Evolutionary conservation across 2,797 vertebrate species (phyloP).

Genomic region (Manis javanica): DNA sequence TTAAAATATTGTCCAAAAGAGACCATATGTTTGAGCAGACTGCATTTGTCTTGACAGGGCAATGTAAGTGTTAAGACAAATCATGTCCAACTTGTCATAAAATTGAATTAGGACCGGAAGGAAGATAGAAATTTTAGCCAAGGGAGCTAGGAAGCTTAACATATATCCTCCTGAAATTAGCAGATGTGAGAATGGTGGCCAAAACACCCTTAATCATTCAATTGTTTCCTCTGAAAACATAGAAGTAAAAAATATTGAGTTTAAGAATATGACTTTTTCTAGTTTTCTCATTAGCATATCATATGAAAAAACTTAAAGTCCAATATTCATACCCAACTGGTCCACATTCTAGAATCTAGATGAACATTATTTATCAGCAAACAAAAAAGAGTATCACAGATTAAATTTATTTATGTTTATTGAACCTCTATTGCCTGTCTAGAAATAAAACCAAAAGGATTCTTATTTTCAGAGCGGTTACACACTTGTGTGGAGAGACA

Average conservation of each 20-base stretch:
- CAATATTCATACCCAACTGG: background rate
- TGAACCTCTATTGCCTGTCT: background rate
- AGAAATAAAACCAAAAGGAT: background rate
- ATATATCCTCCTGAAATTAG: conserved; percentile 71
- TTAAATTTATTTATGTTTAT: background rate
- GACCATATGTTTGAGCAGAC: conserved; percentile 77
- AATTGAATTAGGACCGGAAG: conserved; percentile 73
- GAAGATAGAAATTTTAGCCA: conserved; percentile 69
- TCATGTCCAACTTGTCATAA: conserved; percentile 74
- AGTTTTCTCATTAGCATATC: background rate
- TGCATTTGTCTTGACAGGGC: conserved; percentile 60
- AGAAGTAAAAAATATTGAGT: background rate
- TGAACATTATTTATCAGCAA: background rate
- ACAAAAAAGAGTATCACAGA: background rate
- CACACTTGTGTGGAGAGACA: background rate
- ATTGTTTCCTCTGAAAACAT: background rate
- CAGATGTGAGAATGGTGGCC: background rate
- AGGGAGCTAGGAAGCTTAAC: conserved; percentile 53
- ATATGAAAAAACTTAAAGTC: background rate
- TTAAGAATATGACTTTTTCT: background rate
- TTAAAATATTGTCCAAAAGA: conserved; percentile 77
- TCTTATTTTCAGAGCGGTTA: background rate
- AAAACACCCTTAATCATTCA: conserved; percentile 52
- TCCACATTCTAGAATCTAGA: background rate
- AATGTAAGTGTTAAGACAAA: conserved; percentile 76